Evolutionary conservation across 2,113 vertebrate genomes (phyloP), one percentile per base, ranked within the genome.

Genomic region (Mormoops blainvillei): DNA sequence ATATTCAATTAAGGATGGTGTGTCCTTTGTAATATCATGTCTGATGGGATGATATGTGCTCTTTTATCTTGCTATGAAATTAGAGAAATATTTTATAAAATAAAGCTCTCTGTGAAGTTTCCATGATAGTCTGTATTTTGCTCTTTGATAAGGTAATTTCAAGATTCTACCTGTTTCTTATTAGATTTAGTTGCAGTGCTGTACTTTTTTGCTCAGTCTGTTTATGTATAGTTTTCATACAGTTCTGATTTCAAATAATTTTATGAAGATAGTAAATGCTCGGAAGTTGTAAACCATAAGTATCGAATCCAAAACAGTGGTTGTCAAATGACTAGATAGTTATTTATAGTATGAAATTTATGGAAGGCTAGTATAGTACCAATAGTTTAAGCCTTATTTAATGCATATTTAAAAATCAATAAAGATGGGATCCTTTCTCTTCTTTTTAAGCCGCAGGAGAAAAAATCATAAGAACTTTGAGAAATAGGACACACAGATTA

Each of bases 1-100:
- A 28, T n/a, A n/a, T 87, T 89, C 74, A 80, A 4, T 31, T 26
- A 78, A 0, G 61, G 0, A 0, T 87, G 52, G 4, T 71, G 67
- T 94, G 33, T 33, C 22, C 50, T 94, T 96, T 73, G n/a, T 91
- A 76, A 74, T 56, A 58, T 74, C 4, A 13, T 31, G 56, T 96
- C 41, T 88, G 19, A n/a, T 28, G 93, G 26, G 63, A 58, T 92
- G 96, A 38, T 73, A 92, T 76, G 84, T 90, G 0, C 18, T 94
- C 15, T 58, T 58, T 11, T 84, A 52, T 54, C 41, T 95, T 97
- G 58, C 78, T 92, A 24, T 94, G 68, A 95, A 91, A 94, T 96
- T 97, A 95, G 86, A 97, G 83, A 98, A 92, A 85, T 94, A 94
- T n/a, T 96, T 1, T 14, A 81, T 89, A 19, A 67, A 94, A 96